A percentile compares a stretch with the other conserved stretches of the same genome.
Evolutionary conservation across 2,888 invertebrate genomes (phyloP).

Genomic region (Ormia ochracea): DNA sequence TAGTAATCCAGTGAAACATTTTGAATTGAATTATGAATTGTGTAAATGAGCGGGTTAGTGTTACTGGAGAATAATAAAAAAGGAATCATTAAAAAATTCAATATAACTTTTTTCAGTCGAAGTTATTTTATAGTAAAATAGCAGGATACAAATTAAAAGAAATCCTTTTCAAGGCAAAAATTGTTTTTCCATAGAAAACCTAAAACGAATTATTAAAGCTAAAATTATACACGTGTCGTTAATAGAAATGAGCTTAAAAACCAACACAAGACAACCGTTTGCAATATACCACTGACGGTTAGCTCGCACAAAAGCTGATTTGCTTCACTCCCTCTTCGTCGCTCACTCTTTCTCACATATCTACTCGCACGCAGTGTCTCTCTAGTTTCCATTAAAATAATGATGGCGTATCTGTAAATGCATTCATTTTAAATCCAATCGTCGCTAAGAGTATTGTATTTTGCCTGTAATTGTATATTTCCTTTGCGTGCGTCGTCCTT

Average conservation of each 20-base stretch:
- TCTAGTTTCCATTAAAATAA: no score
- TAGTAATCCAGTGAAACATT: no score
- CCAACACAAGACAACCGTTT: neutral
- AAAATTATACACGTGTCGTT: neutral
- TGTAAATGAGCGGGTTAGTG: no score
- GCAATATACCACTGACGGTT: neutral
- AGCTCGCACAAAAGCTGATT: neutral
- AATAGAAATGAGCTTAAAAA: neutral
- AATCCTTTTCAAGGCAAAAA: neutral
- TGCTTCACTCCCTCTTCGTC: neutral
- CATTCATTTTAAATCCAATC: neutral
- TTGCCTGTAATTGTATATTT: slow-evolving; percentile 25
- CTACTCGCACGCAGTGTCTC: neutral
- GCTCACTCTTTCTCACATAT: neutral
- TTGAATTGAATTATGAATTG: no score
- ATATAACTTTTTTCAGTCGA: no score
- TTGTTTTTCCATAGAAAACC: neutral
- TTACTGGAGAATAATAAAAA: no score
- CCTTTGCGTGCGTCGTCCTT: neutral
- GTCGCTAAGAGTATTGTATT: slow-evolving; percentile 21
- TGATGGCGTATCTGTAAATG: no score
- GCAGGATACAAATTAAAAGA: no score
- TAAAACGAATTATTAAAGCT: neutral
- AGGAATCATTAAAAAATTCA: no score
- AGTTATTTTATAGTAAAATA: no score